These are phyloP conservation scores for Platygyra sinensis DNA, from an alignment of 64 coral and sea anemone species.

Conservation along the genomic window DNA sequence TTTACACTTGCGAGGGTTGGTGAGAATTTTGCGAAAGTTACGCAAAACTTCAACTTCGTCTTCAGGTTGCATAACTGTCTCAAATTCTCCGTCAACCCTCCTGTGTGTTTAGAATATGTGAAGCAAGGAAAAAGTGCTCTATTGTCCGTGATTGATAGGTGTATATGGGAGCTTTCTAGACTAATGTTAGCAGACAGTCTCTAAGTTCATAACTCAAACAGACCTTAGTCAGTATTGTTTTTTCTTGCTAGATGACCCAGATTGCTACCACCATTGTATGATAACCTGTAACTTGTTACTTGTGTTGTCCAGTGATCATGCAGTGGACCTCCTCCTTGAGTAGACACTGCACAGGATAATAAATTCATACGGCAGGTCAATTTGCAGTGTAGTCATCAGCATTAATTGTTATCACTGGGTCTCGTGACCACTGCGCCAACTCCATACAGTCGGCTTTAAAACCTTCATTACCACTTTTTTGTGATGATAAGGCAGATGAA, in stretches of 20 bases:
- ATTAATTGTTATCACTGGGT: not conserved
- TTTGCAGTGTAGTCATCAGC: slow-evolving; percentile 28
- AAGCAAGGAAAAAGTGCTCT: no score
- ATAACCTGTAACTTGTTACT: not conserved
- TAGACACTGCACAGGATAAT: slow-evolving; percentile 34
- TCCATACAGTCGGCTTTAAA: not conserved
- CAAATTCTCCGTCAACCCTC: no score
- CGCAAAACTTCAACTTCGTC: no score
- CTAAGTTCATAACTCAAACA: not conserved
- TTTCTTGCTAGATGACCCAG: not conserved
- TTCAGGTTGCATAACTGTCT: no score
- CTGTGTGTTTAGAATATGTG: no score
- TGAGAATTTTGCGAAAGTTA: no score
- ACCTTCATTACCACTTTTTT: not conserved
- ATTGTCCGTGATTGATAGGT: no score
- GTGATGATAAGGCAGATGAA: not conserved
- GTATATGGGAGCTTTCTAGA: no score
- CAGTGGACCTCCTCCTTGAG: slow-evolving; percentile 21
- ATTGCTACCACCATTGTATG: not conserved
- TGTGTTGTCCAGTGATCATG: not conserved
- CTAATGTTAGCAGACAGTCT: no score
- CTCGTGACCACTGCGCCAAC: not conserved
- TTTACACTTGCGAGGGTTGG: no score
- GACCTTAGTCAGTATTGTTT: not conserved
- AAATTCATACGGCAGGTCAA: slow-evolving; percentile 8